These are phyloP conservation scores for Drosophila ananassae DNA, from an alignment of 1,140 invertebrate genomes.

Conservation along the genomic window DNA sequence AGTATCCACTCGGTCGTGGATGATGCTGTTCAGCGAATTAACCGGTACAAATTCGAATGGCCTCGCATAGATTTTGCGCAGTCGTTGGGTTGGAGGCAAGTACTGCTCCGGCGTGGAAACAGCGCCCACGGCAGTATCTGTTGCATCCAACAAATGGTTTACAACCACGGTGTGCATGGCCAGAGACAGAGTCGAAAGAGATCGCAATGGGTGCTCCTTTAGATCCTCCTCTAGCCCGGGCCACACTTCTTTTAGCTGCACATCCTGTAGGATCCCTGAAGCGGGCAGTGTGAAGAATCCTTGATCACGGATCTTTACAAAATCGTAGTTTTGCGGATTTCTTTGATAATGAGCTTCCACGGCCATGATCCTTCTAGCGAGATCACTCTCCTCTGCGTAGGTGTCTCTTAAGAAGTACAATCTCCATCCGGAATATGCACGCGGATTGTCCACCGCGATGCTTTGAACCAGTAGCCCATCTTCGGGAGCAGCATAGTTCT, in stretches of 20 bases:
- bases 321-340: conserved; percentile 77
- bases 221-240: conserved; percentile 86
- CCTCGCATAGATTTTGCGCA: conserved; percentile 63
- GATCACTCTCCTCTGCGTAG: conserved; percentile 80
- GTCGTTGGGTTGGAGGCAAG: conserved; percentile 21
- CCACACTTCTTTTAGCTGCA: conserved; percentile 85
- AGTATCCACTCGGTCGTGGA: conserved; percentile 83
- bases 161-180: conserved; percentile 87
- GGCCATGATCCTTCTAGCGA: conserved; percentile 84
- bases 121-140: background rate
- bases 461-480: conserved; percentile 56
- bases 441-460: conserved; percentile 56
- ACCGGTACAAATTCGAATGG: conserved; percentile 50
- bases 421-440: conserved; percentile 87
- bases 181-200: conserved; percentile 86
- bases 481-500: conserved; percentile 73
- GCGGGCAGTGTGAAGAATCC: conserved; percentile 84
- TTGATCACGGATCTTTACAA: conserved; percentile 84
- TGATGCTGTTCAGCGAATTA: conserved; percentile 43
- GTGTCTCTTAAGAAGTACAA: conserved; percentile 87
- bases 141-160: conserved; percentile 41
- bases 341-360: conserved; percentile 80
- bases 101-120: conserved; percentile 27
- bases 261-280: conserved; percentile 84
- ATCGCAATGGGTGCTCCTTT: conserved; percentile 85